Percentiles rank a stretch among this genome's conserved stretches.
These are phyloP conservation scores for Drosophila maculinotata DNA, from an alignment of 2,888 invertebrate genomes.

Conservation along the genomic window DNA sequence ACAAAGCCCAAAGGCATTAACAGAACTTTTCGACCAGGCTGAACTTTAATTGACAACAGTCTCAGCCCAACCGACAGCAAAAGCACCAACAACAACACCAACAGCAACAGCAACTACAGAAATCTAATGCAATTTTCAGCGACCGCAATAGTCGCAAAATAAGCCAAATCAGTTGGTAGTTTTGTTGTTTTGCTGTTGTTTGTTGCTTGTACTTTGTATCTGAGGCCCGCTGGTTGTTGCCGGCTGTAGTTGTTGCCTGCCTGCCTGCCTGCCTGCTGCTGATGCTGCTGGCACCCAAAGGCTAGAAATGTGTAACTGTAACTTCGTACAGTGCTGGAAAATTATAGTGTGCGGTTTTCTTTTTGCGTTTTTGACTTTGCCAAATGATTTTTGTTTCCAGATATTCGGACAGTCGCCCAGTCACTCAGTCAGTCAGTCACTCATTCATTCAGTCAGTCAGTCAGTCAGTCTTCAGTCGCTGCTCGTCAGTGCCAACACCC, in stretches of 20 bases:
- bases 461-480: constrained; percentile 33
- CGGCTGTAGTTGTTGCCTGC: constrained; percentile 13
- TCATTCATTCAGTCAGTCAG: too few relatives aligned
- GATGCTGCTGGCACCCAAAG: constrained; percentile 43
- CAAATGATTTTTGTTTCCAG: constrained; percentile 71
- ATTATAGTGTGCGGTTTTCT: constrained; percentile 71
- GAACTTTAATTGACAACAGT: constrained; percentile 68
- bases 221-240: constrained; percentile 18
- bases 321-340: constrained; percentile 56
- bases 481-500: constrained; percentile 75
- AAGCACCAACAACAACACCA: constrained; percentile 6
- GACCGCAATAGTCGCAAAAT: constrained; percentile 67
- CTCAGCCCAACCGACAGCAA: constrained; percentile 23
- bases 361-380: constrained; percentile 53
- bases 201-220: constrained; percentile 19
- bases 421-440: constrained; percentile 14
- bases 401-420: constrained; percentile 11
- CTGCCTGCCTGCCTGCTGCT: constrained; percentile 7
- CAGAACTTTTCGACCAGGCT: constrained; percentile 58
- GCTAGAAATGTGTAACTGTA: constrained; percentile 73
- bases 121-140: constrained; percentile 57
- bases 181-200: constrained; percentile 23
- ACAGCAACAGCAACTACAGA: constrained; percentile 20
- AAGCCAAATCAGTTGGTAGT: constrained; percentile 69
- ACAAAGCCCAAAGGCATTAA: constrained; percentile 67